phyloP scores from a whole-genome alignment of 1,140 invertebrate species.

The Sinonovacula constricta region DNA sequence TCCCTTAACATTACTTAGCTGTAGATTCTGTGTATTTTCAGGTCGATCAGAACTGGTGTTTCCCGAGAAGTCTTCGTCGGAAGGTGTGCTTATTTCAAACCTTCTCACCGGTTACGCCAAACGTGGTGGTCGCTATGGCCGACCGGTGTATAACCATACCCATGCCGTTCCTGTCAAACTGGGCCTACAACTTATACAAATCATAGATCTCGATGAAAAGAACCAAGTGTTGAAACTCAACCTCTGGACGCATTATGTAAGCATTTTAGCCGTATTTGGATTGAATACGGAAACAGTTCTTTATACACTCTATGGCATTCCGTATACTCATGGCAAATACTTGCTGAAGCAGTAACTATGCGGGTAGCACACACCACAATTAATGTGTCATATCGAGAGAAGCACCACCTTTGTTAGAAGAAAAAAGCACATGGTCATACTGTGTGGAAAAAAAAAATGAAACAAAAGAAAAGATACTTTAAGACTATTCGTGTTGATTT shows the following conservation, averaged over 20 bases:
- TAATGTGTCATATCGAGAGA: background rate
- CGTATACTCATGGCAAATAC: background rate
- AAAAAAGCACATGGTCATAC: background rate
- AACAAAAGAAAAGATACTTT: too few relatives aligned
- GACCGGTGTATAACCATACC: constrained; percentile 71
- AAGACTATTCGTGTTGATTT: too few relatives aligned
- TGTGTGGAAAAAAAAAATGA: too few relatives aligned
- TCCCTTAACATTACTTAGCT: background rate
- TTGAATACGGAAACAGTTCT: too few relatives aligned
- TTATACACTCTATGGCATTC: background rate
- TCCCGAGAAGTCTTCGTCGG: constrained; percentile 24
- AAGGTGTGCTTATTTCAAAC: constrained; percentile 37
- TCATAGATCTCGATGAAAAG: constrained; percentile 76
- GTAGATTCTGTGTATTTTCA: constrained; percentile 9
- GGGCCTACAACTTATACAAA: constrained; percentile 75
- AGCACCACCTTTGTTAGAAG: background rate
- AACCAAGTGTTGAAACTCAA: constrained; percentile 75
- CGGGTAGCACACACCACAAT: background rate
- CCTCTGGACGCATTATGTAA: constrained; percentile 75
- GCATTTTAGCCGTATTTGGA: too few relatives aligned
- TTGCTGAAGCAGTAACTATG: too few relatives aligned
- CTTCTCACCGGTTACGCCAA: constrained; percentile 51
- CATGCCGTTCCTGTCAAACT: constrained; percentile 71
- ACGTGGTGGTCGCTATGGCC: constrained; percentile 67
- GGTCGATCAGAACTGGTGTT: constrained; percentile 1